These are phyloP conservation scores for Heliconius himera DNA, from an alignment of 1,140 invertebrate genomes.

Conservation along the genomic window DNA sequence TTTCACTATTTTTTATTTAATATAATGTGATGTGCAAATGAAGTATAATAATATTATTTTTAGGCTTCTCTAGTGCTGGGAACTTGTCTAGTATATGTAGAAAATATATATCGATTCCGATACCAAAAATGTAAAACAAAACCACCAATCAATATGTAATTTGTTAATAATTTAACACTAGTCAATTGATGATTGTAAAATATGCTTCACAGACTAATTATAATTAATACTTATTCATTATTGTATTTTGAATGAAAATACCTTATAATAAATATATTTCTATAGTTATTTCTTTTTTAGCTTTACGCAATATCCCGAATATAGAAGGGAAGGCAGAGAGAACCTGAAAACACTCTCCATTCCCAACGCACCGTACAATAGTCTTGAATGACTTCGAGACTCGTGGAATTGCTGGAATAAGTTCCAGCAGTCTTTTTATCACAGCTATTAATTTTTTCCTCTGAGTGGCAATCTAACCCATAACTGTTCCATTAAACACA, in stretches of 20 bases:
- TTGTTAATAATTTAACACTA: conserved; percentile 60
- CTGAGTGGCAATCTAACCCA: too few species aligned
- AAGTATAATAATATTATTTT: background rate
- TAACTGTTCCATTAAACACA: too few species aligned
- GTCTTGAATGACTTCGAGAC: too few species aligned
- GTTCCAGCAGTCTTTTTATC: too few species aligned
- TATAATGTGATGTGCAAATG: background rate
- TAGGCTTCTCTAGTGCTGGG: background rate
- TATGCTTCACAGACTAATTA: background rate
- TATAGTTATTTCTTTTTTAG: too few species aligned
- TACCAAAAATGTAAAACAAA: conserved; percentile 72
- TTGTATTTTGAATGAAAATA: background rate
- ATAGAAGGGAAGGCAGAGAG: too few species aligned
- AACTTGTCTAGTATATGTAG: conserved; percentile 4
- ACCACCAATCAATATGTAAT: conserved; percentile 67
- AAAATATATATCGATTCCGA: conserved; percentile 57
- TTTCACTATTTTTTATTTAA: too few species aligned
- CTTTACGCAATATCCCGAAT: too few species aligned
- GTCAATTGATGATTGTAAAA: conserved; percentile 53
- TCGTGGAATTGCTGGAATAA: too few species aligned
- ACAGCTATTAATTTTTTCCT: too few species aligned
- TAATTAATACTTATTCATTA: background rate
- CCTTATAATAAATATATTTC: background rate
- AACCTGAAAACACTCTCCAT: too few species aligned
- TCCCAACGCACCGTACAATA: too few species aligned